Percentiles rank a stretch among this genome's conserved stretches.
phyloP scores from a whole-genome alignment of 2,888 invertebrate genomes.

The Hetaerina titia region DNA sequence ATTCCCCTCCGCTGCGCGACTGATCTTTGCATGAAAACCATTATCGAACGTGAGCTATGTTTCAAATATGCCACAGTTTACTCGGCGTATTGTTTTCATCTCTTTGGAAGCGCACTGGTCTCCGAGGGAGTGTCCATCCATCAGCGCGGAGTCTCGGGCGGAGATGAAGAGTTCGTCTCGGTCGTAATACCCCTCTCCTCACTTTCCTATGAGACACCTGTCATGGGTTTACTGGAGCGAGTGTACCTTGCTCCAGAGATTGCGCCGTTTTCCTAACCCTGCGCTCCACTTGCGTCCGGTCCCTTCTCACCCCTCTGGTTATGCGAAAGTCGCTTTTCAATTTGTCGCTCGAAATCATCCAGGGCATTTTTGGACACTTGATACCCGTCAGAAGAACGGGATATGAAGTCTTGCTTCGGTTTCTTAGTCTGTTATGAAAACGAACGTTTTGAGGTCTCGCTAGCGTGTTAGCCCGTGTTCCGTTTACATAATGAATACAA shows the following conservation, averaged over 20 bases:
- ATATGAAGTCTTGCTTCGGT: too few relatives aligned
- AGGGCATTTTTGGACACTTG: too few relatives aligned
- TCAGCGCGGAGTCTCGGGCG: neutral
- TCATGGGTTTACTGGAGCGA: neutral
- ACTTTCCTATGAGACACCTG: neutral
- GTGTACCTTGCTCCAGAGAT: neutral
- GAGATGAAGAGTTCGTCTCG: neutral
- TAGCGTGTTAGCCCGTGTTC: too few relatives aligned
- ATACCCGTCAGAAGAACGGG: too few relatives aligned
- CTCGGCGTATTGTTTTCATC: slow-evolving; percentile 32
- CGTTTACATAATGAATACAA: too few relatives aligned
- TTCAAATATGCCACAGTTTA: slow-evolving; percentile 31
- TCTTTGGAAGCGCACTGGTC: neutral
- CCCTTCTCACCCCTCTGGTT: too few relatives aligned
- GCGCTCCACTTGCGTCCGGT: neutral
- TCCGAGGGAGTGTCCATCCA: neutral
- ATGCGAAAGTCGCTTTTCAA: too few relatives aligned
- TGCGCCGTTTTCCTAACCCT: neutral
- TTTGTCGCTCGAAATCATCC: too few relatives aligned
- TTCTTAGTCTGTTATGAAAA: too few relatives aligned
- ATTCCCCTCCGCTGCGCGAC: neutral
- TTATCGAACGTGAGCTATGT: slow-evolving; percentile 33
- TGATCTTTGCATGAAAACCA: neutral
- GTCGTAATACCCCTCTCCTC: neutral
- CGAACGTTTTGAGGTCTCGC: too few relatives aligned